These are phyloP conservation scores for Tiliacea citrago DNA, from an alignment of 2,888 invertebrate species.

Conservation along the genomic window DNA sequence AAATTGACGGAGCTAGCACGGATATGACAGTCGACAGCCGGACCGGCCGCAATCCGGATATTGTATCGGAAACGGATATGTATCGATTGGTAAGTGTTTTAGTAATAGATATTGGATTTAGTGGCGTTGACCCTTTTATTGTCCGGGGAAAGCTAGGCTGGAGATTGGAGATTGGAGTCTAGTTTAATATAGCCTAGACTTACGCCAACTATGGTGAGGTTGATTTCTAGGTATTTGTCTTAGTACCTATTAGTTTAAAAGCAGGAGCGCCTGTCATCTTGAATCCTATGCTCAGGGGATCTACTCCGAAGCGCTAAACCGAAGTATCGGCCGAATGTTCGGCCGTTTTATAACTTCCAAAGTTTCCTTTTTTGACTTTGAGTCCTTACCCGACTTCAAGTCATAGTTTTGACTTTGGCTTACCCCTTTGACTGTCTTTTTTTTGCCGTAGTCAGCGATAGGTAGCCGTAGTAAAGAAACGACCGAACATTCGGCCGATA, in stretches of 20 bases:
- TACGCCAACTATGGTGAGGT: not conserved
- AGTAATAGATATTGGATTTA: conserved; percentile 45
- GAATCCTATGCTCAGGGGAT: not conserved
- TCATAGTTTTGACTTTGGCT: no score
- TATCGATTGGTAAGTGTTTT: conserved; percentile 76
- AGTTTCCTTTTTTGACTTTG: no score
- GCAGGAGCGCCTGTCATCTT: not conserved
- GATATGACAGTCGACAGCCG: conserved; percentile 61
- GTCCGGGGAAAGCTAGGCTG: not conserved
- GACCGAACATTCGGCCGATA: no score
- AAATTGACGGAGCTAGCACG: conserved; percentile 63
- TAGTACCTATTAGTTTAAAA: not conserved
- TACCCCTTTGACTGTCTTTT: no score
- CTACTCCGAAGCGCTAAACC: no score
- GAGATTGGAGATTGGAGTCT: not conserved
- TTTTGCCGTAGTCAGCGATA: no score
- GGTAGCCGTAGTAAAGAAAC: no score
- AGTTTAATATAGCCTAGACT: not conserved
- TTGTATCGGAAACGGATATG: conserved; percentile 69
- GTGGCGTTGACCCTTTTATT: conserved; percentile 23
- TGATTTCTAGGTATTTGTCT: not conserved
- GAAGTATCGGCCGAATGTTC: no score
- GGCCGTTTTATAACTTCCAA: no score
- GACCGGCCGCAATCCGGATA: conserved; percentile 53
- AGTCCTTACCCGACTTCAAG: no score